Conservation (phyloP, 2,888 invertebrate genomes). For the Mesorhabditis belari region DNA sequence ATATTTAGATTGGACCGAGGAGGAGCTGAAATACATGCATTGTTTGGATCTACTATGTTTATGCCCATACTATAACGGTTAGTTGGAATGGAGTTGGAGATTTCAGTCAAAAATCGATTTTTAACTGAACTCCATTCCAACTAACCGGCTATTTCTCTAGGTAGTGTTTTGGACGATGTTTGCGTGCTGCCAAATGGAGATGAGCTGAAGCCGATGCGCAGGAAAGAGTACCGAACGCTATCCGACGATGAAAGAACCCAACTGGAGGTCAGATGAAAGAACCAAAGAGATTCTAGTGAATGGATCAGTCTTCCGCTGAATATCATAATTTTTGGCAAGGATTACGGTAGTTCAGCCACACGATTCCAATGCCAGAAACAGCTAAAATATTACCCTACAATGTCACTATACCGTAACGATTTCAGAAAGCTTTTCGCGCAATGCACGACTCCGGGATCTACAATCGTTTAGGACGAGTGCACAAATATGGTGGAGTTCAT, state of each 20-base stretch:
- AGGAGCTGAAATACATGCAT: conserved; percentile 15
- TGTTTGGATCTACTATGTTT: conserved; percentile 18
- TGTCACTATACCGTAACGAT: too few relatives aligned
- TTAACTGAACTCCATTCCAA: too few relatives aligned
- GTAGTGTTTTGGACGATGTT: conserved; percentile 9
- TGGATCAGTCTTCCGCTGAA: too few relatives aligned
- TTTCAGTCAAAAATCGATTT: too few relatives aligned
- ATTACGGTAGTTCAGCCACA: too few relatives aligned
- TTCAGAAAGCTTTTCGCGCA: conserved; percentile 11
- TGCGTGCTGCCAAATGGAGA: conserved; percentile 18
- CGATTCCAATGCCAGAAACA: too few relatives aligned
- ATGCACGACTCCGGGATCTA: conserved; percentile 18
- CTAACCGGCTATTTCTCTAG: too few relatives aligned
- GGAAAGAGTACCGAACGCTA: background rate
- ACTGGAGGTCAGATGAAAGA: conserved; percentile 10
- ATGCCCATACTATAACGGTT: conserved; percentile 16
- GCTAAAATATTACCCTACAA: too few relatives aligned
- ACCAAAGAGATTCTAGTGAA: background rate
- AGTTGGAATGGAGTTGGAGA: too few relatives aligned
- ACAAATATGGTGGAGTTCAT: conserved; percentile 24
- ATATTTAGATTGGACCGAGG: conserved; percentile 17
- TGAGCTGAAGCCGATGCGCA: conserved; percentile 11
- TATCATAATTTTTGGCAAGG: too few relatives aligned
- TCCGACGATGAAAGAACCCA: background rate
- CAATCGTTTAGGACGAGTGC: conserved; percentile 19